phyloP scores from a whole-genome alignment of 2,888 invertebrate species.

The Sinohyriopsis cumingii region DNA sequence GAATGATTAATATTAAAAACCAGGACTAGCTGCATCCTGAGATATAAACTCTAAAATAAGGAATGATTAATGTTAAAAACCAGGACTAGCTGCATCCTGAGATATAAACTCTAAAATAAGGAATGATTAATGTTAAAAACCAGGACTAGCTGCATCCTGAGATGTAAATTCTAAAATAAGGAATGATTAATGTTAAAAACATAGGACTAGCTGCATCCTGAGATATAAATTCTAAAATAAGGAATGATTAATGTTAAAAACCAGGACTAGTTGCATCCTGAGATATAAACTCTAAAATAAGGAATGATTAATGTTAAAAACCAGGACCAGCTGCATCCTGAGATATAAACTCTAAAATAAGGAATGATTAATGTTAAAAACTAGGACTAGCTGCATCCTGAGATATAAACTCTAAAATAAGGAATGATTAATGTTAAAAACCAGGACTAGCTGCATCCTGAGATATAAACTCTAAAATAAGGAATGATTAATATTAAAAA shows the following conservation, averaged over 20 bases:
- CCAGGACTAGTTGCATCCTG: neutral
- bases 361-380: neutral
- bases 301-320: neutral
- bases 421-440: neutral
- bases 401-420: neutral
- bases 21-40: too few relatives aligned
- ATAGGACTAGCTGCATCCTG: neutral
- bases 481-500: too few relatives aligned
- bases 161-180: conserved; percentile 25
- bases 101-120: conserved; percentile 22
- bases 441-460: too few relatives aligned
- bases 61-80: neutral
- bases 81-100: neutral
- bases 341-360: neutral
- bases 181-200: neutral
- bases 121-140: neutral
- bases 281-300: conserved; percentile 25
- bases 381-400: neutral
- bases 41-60: neutral
- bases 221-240: neutral
- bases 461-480: too few relatives aligned
- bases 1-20: neutral
- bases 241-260: neutral
- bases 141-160: neutral
- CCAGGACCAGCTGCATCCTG: neutral